phyloP scores from a whole-genome alignment of 2,888 invertebrate genomes.

The Kryphioiulus occultus region DNA sequence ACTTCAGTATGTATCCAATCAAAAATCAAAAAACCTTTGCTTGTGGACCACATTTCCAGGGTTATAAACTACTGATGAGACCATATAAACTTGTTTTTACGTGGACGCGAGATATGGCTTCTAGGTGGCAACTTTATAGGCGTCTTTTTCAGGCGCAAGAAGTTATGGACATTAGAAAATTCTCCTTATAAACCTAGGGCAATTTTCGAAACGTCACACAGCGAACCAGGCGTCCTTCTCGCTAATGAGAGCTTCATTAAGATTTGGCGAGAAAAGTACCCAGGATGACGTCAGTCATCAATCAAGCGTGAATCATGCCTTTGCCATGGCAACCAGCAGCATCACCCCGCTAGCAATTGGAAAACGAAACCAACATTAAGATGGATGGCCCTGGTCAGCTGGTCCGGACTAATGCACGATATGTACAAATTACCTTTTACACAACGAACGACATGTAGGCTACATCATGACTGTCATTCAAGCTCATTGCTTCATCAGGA shows the following conservation, averaged over 20 bases:
- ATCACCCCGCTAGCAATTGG: not conserved
- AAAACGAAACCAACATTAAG: not conserved
- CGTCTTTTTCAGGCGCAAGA: not conserved
- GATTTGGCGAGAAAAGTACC: not conserved
- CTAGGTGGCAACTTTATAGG: too few species aligned
- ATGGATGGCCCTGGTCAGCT: not conserved
- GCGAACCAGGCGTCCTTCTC: not conserved
- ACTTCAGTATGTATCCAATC: too few species aligned
- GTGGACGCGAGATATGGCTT: too few species aligned
- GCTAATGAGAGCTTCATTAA: not conserved
- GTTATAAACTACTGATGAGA: too few species aligned
- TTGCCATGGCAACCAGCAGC: not conserved
- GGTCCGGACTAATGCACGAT: not conserved
- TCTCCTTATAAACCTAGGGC: not conserved
- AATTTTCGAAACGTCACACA: not conserved
- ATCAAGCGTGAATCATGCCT: not conserved
- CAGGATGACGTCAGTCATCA: not conserved
- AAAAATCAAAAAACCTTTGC: too few species aligned
- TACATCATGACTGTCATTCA: too few species aligned
- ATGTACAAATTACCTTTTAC: not conserved
- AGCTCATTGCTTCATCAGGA: not conserved
- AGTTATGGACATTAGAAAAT: not conserved
- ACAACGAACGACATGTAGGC: not conserved
- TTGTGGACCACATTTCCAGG: too few species aligned
- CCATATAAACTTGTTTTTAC: too few species aligned